Evolutionary conservation across 1,140 invertebrate species (phyloP).

Genomic region (Leptinotarsa undecemlineata): DNA sequence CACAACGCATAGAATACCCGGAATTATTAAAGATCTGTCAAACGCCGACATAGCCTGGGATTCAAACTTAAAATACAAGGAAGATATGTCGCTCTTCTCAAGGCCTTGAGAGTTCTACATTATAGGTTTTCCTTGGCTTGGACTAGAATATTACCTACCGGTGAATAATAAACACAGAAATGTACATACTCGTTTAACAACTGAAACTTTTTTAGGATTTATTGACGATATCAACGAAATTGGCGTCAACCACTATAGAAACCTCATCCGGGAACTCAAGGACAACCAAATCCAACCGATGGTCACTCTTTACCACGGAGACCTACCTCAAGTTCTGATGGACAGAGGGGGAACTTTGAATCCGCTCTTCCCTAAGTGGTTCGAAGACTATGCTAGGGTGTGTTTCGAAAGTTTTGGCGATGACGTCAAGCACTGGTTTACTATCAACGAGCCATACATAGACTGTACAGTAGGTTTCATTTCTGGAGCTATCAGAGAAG

Average conservation of each 20-base stretch:
- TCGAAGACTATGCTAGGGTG: slow-evolving; percentile 53
- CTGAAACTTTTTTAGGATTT: neutral
- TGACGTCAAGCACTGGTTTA: slow-evolving; percentile 46
- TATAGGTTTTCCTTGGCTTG: slow-evolving; percentile 65
- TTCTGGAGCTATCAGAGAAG: slow-evolving; percentile 22
- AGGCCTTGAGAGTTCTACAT: slow-evolving; percentile 58
- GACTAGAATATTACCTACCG: slow-evolving; percentile 60
- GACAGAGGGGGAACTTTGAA: slow-evolving; percentile 68
- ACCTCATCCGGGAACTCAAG: slow-evolving; percentile 13
- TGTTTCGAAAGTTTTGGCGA: slow-evolving; percentile 34
- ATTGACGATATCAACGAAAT: neutral
- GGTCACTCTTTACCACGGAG: slow-evolving; percentile 56
- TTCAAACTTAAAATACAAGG: slow-evolving; percentile 68
- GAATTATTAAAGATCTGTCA: slow-evolving; percentile 50
- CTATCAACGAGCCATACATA: slow-evolving; percentile 57
- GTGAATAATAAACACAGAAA: neutral
- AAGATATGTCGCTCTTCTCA: slow-evolving; percentile 67
- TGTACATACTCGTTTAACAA: too few species aligned
- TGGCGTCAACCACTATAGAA: slow-evolving; percentile 2
- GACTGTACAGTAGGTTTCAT: slow-evolving; percentile 23
- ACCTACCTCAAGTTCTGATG: slow-evolving; percentile 66
- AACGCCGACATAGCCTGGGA: slow-evolving; percentile 69
- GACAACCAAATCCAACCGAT: slow-evolving; percentile 62
- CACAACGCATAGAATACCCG: slow-evolving; percentile 57
- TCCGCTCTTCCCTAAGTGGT: slow-evolving; percentile 61